Evolutionary conservation across 2,113 vertebrate genomes (phyloP).

Genomic region (Centropristis striata): DNA sequence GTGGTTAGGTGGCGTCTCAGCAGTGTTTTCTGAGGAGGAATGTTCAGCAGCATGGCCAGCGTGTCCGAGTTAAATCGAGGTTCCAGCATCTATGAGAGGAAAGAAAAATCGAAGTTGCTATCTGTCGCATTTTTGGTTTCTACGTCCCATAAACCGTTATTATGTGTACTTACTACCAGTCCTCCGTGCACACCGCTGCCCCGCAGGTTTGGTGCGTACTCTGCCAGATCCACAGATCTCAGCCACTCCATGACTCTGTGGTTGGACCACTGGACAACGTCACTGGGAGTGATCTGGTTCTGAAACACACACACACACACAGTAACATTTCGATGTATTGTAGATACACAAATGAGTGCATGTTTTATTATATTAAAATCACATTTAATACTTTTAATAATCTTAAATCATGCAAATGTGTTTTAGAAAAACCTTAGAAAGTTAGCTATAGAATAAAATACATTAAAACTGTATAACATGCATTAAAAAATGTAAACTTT

Average conservation of each 20-base stretch:
- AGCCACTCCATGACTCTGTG: slow-evolving; percentile 99
- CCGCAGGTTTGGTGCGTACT: slow-evolving; percentile 97
- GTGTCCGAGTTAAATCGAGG: slow-evolving; percentile 94
- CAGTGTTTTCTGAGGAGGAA: slow-evolving; percentile 95
- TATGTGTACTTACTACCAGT: slow-evolving; percentile 89
- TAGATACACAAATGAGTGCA: neutral
- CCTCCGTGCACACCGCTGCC: slow-evolving; percentile 97
- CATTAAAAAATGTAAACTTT: no score
- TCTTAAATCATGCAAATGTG: neutral
- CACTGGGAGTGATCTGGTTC: slow-evolving; percentile 88
- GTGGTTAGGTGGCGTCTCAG: slow-evolving; percentile 94
- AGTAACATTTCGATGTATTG: neutral
- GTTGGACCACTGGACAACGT: slow-evolving; percentile 98
- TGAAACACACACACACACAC: slow-evolving; percentile 61
- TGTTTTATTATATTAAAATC: neutral
- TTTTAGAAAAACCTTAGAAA: neutral
- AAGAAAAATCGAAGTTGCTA: neutral
- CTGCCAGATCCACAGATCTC: slow-evolving; percentile 94
- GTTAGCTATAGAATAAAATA: no score
- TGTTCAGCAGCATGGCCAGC: slow-evolving; percentile 96
- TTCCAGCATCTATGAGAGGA: slow-evolving; percentile 90
- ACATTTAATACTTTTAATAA: neutral
- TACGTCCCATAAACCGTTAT: neutral
- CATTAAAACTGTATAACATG: no score
- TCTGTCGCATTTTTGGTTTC: neutral